These are phyloP conservation scores for Aspidoscelis tigris DNA, from an alignment of 2,113 vertebrate genomes.

Conservation along the genomic window DNA sequence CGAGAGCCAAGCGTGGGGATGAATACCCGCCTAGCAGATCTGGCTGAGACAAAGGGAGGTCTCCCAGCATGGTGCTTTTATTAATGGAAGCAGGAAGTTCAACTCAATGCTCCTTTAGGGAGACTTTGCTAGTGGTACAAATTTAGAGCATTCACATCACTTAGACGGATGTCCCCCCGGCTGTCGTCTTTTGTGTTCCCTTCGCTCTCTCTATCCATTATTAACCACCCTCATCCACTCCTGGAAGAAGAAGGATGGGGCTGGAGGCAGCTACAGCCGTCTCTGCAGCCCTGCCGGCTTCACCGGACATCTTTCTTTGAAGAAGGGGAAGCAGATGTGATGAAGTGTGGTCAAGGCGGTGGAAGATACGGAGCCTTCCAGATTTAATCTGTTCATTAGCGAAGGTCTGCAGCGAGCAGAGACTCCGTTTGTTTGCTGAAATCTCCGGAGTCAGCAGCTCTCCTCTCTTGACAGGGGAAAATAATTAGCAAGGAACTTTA, in stretches of 20 bases:
- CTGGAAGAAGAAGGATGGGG: slow-evolving; percentile 36
- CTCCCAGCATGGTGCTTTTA: too few species aligned
- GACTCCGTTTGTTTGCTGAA: slow-evolving; percentile 55
- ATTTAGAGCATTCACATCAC: not conserved
- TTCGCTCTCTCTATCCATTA: not conserved
- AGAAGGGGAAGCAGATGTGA: slow-evolving; percentile 61
- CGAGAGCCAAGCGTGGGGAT: not conserved
- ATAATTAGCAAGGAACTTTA: slow-evolving; percentile 73
- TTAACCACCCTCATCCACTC: slow-evolving; percentile 24
- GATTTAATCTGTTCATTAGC: slow-evolving; percentile 69
- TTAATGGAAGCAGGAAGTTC: not conserved
- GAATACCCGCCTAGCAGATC: too few species aligned
- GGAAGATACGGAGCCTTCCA: slow-evolving; percentile 61
- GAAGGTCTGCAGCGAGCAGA: slow-evolving; percentile 54
- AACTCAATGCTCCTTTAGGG: not conserved
- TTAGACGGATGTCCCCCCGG: not conserved
- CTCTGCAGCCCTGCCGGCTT: slow-evolving; percentile 47
- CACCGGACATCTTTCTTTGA: slow-evolving; percentile 57
- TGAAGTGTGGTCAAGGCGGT: slow-evolving; percentile 56
- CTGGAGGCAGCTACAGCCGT: slow-evolving; percentile 46
- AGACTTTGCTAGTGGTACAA: not conserved
- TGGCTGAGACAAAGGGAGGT: not conserved
- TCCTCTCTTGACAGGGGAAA: slow-evolving; percentile 70
- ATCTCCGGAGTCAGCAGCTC: slow-evolving; percentile 69
- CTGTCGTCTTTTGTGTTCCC: not conserved